A percentile compares a stretch with the other conserved stretches of the same genome.
Conservation (phyloP, 2,888 invertebrate species). For the Trissoscelio sp. region DNA sequence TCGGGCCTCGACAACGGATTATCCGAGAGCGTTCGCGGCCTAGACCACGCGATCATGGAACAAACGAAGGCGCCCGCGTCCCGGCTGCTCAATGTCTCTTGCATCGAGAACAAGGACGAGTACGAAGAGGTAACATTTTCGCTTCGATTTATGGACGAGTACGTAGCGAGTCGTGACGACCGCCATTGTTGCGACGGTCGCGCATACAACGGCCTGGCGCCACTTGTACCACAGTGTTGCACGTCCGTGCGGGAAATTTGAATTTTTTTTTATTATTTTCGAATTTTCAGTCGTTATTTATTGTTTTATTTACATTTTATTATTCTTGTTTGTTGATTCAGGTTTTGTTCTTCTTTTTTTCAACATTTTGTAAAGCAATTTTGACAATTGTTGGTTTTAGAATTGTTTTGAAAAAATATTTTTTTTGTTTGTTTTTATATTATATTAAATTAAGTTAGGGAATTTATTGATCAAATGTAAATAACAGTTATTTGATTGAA, state of each 20-base stretch:
- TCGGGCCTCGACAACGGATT: slow-evolving; percentile 77
- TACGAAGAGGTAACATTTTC: slow-evolving; percentile 91
- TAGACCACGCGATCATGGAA: slow-evolving; percentile 80
- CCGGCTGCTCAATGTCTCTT: slow-evolving; percentile 92
- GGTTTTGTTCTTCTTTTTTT: too few relatives aligned
- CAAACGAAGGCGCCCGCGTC: slow-evolving; percentile 84
- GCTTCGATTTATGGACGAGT: slow-evolving; percentile 80
- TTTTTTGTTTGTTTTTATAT: too few relatives aligned
- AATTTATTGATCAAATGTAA: too few relatives aligned
- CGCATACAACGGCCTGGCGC: slow-evolving; percentile 84
- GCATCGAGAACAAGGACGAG: slow-evolving; percentile 95
- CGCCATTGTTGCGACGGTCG: slow-evolving; percentile 84
- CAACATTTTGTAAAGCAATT: too few relatives aligned
- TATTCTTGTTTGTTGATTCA: too few relatives aligned
- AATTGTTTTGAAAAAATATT: too few relatives aligned
- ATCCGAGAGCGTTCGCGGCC: slow-evolving; percentile 71
- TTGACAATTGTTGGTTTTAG: too few relatives aligned
- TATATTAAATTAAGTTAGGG: too few relatives aligned
- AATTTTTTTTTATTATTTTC: slow-evolving; percentile 61
- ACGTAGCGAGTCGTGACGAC: slow-evolving; percentile 80
- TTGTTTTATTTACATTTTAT: background rate
- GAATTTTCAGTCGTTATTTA: background rate
- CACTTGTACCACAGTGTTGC: slow-evolving; percentile 75
- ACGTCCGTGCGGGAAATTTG: slow-evolving; percentile 75
- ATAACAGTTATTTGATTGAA: too few relatives aligned